Percentiles rank a stretch among this genome's conserved stretches.
phyloP scores from a whole-genome alignment of 1,140 invertebrate species.

The Philaenus spumarius region DNA sequence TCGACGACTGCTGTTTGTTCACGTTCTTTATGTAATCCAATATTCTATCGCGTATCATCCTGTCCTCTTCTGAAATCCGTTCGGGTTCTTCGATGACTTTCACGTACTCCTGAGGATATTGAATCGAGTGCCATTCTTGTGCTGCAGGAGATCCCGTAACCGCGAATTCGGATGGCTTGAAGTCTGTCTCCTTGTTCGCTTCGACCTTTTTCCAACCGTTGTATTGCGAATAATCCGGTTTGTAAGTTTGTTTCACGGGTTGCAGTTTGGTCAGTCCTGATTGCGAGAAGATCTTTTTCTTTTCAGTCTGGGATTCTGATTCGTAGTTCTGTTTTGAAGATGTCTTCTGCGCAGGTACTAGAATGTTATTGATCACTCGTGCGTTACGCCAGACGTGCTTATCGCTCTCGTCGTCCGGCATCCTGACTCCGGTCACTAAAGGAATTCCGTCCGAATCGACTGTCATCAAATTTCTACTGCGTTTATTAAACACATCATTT shows the following conservation, averaged over 20 bases:
- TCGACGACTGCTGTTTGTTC: conserved; percentile 50
- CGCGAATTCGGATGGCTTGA: not conserved
- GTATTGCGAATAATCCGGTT: too few species aligned
- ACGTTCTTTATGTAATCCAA: conserved; percentile 56
- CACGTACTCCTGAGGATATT: conserved; percentile 6
- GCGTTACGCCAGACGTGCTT: conserved; percentile 79
- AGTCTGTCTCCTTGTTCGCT: not conserved
- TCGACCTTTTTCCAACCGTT: conserved; percentile 1
- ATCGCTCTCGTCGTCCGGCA: conserved; percentile 75
- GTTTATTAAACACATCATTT: conserved; percentile 41
- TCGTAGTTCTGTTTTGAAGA: conserved; percentile 10
- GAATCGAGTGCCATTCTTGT: conserved; percentile 11
- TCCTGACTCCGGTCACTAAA: conserved; percentile 68
- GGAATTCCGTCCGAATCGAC: conserved; percentile 64
- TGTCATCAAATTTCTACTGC: conserved; percentile 46
- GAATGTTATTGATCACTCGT: conserved; percentile 71
- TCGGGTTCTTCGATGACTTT: conserved; percentile 6
- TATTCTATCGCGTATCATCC: conserved; percentile 29
- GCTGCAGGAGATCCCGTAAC: not conserved
- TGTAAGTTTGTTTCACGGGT: conserved; percentile 11
- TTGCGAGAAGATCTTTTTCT: conserved; percentile 9
- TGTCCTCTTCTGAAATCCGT: conserved; percentile 17
- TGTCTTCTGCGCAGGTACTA: conserved; percentile 43
- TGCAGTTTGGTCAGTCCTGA: conserved; percentile 26
- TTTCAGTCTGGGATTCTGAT: not conserved